A percentile compares a stretch with the other conserved stretches of the same genome.
Conservation (phyloP, 2,888 invertebrate genomes). For the Dioctria rufipes region DNA sequence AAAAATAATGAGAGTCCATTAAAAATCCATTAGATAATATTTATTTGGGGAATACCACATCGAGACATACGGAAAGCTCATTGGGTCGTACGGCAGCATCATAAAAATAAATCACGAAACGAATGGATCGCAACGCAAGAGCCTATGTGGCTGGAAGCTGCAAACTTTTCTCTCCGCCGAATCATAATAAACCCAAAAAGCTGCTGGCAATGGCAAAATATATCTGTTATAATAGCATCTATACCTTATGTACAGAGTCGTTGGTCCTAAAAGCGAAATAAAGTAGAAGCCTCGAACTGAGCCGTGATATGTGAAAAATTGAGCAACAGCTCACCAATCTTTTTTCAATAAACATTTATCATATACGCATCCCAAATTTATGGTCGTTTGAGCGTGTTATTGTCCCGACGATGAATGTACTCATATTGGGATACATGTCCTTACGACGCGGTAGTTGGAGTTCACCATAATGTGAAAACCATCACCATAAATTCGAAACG, state of each 20-base stretch:
- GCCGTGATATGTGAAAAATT: constrained; percentile 56
- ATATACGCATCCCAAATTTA: constrained; percentile 57
- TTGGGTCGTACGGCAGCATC: constrained; percentile 41
- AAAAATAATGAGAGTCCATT: constrained; percentile 54
- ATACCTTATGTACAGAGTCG: constrained; percentile 24
- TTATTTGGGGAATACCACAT: constrained; percentile 29
- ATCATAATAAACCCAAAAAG: constrained; percentile 49
- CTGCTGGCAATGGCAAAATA: constrained; percentile 42
- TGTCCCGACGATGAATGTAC: constrained; percentile 53
- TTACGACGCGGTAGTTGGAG: constrained; percentile 5
- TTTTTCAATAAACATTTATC: constrained; percentile 60
- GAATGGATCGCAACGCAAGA: constrained; percentile 20
- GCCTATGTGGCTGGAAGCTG: background rate
- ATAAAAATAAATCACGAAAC: constrained; percentile 52
- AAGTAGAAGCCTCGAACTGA: constrained; percentile 40
- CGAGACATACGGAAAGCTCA: constrained; percentile 44
- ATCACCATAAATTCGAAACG: constrained; percentile 55
- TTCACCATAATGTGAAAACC: constrained; percentile 29
- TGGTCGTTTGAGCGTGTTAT: constrained; percentile 57
- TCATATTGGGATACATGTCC: constrained; percentile 8
- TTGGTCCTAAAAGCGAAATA: constrained; percentile 25
- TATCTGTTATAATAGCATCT: constrained; percentile 48
- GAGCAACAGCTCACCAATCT: constrained; percentile 59
- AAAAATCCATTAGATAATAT: constrained; percentile 55
- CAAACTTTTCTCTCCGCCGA: constrained; percentile 27